A percentile compares a stretch with the other conserved stretches of the same genome.
Evolutionary conservation across 1,140 invertebrate species (phyloP).

Genomic region (Drosophila hydei): DNA sequence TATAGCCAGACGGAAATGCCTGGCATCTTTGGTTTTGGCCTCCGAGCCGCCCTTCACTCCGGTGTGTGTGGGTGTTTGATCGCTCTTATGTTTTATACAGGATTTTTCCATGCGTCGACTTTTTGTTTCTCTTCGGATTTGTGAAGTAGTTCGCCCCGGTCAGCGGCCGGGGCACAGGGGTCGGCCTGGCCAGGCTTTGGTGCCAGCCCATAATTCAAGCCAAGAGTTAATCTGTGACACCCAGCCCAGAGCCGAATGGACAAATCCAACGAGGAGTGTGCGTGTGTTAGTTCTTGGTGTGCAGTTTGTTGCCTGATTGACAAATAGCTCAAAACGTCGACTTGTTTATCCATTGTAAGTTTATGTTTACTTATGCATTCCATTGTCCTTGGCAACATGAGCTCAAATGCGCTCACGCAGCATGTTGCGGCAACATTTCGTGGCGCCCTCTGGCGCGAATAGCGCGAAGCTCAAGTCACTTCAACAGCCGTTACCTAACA

Average conservation of each 20-base stretch:
- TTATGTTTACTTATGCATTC: slow-evolving; percentile 23
- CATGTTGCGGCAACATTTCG: slow-evolving; percentile 1
- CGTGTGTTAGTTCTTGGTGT: slow-evolving; percentile 18
- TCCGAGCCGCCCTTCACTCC: background rate
- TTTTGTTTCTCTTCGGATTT: slow-evolving; percentile 47
- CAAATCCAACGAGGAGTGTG: slow-evolving; percentile 33
- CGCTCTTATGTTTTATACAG: slow-evolving; percentile 75
- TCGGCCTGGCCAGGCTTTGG: slow-evolving; percentile 17
- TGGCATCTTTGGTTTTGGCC: slow-evolving; percentile 29
- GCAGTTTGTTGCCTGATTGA: slow-evolving; percentile 52
- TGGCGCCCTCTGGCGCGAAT: slow-evolving; percentile 30
- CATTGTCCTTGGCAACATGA: slow-evolving; percentile 9
- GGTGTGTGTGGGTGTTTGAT: slow-evolving; percentile 56
- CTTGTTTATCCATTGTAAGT: slow-evolving; percentile 27
- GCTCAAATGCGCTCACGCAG: background rate
- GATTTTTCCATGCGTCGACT: slow-evolving; percentile 60
- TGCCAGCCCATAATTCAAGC: slow-evolving; percentile 65
- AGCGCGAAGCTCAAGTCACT: background rate
- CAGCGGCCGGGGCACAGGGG: slow-evolving; percentile 1
- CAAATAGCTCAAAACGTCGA: slow-evolving; percentile 69
- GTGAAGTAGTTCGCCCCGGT: slow-evolving; percentile 56
- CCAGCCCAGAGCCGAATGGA: slow-evolving; percentile 31
- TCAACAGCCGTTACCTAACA: background rate
- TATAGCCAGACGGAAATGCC: background rate
- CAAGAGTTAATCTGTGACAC: slow-evolving; percentile 75